Evolutionary conservation across 1,140 invertebrate genomes (phyloP), one percentile per base, ranked within the genome.

Genomic region (Pseudomyrmex cubaensis): DNA sequence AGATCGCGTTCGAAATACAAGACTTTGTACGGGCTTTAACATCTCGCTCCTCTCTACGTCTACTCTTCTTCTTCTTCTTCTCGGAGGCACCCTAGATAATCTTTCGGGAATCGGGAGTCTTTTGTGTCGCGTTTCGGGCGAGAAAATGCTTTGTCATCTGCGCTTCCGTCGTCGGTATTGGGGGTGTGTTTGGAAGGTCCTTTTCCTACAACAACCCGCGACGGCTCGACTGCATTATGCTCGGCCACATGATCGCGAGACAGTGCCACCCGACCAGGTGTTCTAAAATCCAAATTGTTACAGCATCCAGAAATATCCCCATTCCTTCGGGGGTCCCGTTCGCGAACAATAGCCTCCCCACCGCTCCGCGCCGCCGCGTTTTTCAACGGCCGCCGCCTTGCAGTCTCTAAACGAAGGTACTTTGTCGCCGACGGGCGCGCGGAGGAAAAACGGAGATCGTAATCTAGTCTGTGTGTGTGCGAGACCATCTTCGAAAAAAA

Each of bases 91-190:
- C 82, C 61, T 82, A 86, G 86, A 82, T 90, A 92, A 92, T 90
- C 90, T 90, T 80, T 35, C 35, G 70, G 15, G 89, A 89, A 91
- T 91, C 89, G 86, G 73, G 83, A 66, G 50, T 73, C 87, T 87
- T 92, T 92, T 92, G 89, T 92, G 74, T 82, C 74, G 80, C 73
- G 73, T 72, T 75, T 70, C 80, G 86, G 82, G 87, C 87, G 89
- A 90, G 90, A 88, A 89, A 87, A 85, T 73, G 86, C 91, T 92
- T 92, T 93, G 93, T 93, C 92, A 93, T 93, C 92, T 89, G 89
- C 90, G 88, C 92, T 93, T 93, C 90, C 91, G 90, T 90, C 84
- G 78, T 78, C 35, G 35, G 25, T 70, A 83, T 91, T 86, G 93
- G 91, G 93, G 93, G 92, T 93, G 92, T 93, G 89, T 77, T 54